These are phyloP conservation scores for Pygoscelis antarcticus DNA, from an alignment of 2,113 vertebrate species.

Conservation along the genomic window DNA sequence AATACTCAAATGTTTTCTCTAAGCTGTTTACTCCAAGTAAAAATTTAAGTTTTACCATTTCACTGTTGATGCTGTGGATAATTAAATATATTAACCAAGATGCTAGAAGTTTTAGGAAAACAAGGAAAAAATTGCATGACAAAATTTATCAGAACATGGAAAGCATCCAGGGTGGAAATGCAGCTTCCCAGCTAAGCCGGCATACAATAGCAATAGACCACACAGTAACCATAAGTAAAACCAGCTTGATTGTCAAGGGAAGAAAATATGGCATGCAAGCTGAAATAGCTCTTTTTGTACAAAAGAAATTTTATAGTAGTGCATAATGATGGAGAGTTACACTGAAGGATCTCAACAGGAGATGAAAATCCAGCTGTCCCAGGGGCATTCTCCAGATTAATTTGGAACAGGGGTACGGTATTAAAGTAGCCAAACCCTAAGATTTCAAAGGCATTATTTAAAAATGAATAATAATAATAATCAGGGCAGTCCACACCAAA, in stretches of 20 bases:
- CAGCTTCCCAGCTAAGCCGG: slow-evolving; percentile 49
- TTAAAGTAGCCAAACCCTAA: not conserved
- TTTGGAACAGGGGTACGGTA: not conserved
- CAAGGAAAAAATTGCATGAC: slow-evolving; percentile 24
- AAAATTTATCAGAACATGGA: slow-evolving; percentile 58
- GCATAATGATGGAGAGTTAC: not conserved
- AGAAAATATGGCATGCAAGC: not conserved
- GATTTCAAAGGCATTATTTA: not conserved
- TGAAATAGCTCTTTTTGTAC: slow-evolving; percentile 31
- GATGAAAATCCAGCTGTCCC: not conserved
- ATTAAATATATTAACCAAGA: slow-evolving; percentile 20
- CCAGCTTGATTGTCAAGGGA: slow-evolving; percentile 59
- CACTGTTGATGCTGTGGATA: not conserved
- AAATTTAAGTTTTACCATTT: not conserved
- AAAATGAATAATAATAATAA: not conserved
- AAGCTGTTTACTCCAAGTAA: slow-evolving; percentile 1
- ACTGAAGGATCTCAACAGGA: not conserved
- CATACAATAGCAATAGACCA: slow-evolving; percentile 56
- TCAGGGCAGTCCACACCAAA: not conserved
- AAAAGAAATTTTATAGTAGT: not conserved
- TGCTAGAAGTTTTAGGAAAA: slow-evolving; percentile 33
- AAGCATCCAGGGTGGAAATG: slow-evolving; percentile 65
- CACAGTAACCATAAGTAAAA: slow-evolving; percentile 68
- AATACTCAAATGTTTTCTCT: not conserved
- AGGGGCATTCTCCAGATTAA: not conserved